Evolutionary conservation across 2,797 vertebrate species (phyloP), one percentile per base, ranked within the genome.

Genomic region (Xerus rutilus): DNA sequence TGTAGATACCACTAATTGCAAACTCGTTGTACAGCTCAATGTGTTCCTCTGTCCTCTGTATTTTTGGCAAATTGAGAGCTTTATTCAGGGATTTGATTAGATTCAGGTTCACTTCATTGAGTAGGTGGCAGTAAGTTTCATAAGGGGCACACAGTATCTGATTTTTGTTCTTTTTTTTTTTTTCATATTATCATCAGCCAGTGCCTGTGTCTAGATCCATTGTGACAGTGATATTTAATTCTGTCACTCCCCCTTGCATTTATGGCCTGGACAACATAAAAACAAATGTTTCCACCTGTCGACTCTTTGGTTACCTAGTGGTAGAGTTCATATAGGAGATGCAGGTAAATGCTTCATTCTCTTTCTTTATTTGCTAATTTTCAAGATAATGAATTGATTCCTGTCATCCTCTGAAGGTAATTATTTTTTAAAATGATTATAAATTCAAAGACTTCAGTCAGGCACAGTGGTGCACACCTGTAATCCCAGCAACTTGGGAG

Each of bases 301-400:
- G 76, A 23, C 2, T 17, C 39, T 86, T 94, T 79, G 70, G 64
- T 84, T 91, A 76, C 20, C 32, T 47, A 32, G n/a, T 67, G 39
- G 32, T 74, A 6, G 12, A 14, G 72, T 73, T 94, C n/a, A 59
- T 47, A 20, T 43, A 73, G 64, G 67, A 73, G 32, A 78, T 82
- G 32, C 0, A 67, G 59, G 23, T 54, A 45, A 43, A 52, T 62
- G n/a, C 20, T 49, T 47, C 52, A 82, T 77, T 94, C 69, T 91
- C 90, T 93, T 76, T 54, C 90, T 93, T 76, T 43, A 52, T 89
- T 85, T 81, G 83, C 25, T 25, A 49, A n/a, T n/a, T 91, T 90
- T 94, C 74, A 67, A 86, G 69, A 83, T 77, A 79, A 93, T 32
- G 5, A 89, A 93, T 95, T 86, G 12, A 52, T 74, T 95, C 30